phyloP scores from a whole-genome alignment of 2,113 vertebrate species.

The Vulpes vulpes region DNA sequence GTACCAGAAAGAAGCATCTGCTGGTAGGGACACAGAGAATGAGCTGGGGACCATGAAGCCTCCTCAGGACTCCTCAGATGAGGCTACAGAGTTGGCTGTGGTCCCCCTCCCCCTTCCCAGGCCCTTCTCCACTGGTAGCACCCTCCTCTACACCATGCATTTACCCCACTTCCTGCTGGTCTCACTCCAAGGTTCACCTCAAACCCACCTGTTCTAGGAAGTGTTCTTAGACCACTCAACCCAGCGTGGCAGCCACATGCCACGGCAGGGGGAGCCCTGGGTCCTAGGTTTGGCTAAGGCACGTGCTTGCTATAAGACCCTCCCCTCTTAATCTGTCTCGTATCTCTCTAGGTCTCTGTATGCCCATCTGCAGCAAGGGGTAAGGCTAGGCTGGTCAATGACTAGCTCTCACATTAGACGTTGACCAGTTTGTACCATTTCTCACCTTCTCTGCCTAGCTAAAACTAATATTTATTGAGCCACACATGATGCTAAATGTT shows the following conservation, averaged over 20 bases:
- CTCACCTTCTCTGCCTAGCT: background rate
- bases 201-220: background rate
- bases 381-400: background rate
- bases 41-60: background rate
- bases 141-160: accelerated
- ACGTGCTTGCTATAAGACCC: background rate
- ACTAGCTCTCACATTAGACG: accelerated
- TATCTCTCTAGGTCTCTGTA: background rate
- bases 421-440: background rate
- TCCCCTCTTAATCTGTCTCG: accelerated
- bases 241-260: accelerated
- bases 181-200: background rate
- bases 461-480: background rate
- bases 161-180: background rate
- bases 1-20: background rate
- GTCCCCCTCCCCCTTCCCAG: background rate
- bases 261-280: background rate
- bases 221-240: background rate
- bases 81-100: background rate
- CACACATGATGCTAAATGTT: background rate
- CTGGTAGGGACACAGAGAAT: background rate
- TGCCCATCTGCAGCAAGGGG: background rate
- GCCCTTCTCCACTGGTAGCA: background rate
- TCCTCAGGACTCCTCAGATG: background rate
- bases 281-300: background rate